These are phyloP conservation scores for Esox niger DNA, from an alignment of 2,113 vertebrate genomes.

Conservation along the genomic window DNA sequence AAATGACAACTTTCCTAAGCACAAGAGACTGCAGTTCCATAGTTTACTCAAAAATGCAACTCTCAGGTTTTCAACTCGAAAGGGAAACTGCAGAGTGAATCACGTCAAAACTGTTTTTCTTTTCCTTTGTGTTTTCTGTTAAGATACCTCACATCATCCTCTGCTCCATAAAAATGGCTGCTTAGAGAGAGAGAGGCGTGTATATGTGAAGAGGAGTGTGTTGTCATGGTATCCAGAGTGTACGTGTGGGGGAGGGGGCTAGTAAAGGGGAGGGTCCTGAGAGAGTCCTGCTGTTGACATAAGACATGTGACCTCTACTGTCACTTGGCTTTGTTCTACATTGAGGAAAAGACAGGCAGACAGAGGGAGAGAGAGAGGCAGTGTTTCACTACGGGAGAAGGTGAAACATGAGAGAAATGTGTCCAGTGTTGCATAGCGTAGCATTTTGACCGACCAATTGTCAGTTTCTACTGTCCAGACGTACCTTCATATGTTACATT, in stretches of 20 bases:
- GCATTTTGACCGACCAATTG: too few relatives aligned
- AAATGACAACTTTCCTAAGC: not conserved
- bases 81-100: not conserved
- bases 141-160: not conserved
- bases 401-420: too few relatives aligned
- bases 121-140: not conserved
- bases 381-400: too few relatives aligned
- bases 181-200: not conserved
- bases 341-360: not conserved
- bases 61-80: not conserved
- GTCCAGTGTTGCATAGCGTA: too few relatives aligned
- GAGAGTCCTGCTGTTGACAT: slow-evolving; percentile 31
- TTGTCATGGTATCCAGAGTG: slow-evolving; percentile 29
- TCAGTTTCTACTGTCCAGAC: too few relatives aligned
- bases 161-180: not conserved
- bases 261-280: slow-evolving; percentile 15
- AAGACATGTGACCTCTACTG: slow-evolving; percentile 19
- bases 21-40: not conserved
- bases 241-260: slow-evolving; percentile 7
- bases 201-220: slow-evolving; percentile 12
- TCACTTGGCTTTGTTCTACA: slow-evolving; percentile 34
- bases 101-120: not conserved
- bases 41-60: not conserved
- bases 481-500: too few relatives aligned
- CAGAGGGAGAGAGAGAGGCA: too few relatives aligned